Evolutionary conservation across 2,113 vertebrate genomes (phyloP).

Genomic region (Bos javanicus): DNA sequence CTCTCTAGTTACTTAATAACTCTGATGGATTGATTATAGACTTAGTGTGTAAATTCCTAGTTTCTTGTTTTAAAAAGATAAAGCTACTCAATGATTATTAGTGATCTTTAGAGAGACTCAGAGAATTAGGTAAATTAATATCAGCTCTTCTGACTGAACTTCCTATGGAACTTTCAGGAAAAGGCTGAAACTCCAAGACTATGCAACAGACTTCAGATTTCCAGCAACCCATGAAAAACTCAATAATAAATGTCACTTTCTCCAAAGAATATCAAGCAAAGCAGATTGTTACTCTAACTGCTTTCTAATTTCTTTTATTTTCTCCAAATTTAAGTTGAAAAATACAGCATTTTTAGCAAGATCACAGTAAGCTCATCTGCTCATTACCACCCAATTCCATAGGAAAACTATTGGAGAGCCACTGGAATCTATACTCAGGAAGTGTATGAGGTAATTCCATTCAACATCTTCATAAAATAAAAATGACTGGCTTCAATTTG

Average conservation of each 20-base stretch:
- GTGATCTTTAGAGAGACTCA: neutral
- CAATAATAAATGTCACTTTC: neutral
- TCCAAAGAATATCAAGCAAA: neutral
- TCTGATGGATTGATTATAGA: neutral
- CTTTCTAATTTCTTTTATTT: neutral
- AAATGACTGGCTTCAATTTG: neutral
- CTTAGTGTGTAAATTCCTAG: neutral
- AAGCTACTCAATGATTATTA: constrained; percentile 54
- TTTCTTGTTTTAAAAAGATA: constrained; percentile 73
- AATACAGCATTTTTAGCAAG: neutral
- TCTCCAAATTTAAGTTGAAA: neutral
- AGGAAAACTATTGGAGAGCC: neutral
- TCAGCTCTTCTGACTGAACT: neutral
- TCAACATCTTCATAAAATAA: neutral
- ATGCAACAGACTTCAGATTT: neutral
- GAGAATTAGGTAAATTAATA: constrained; percentile 6
- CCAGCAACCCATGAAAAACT: neutral
- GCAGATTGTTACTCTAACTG: neutral
- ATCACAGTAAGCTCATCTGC: neutral
- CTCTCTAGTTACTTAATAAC: constrained; percentile 68
- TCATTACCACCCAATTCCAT: neutral
- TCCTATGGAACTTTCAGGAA: neutral
- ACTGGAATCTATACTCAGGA: neutral
- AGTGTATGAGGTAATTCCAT: neutral
- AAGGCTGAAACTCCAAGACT: neutral